These are phyloP conservation scores for Netelia inedita DNA, from an alignment of 2,888 invertebrate species.

Conservation along the genomic window DNA sequence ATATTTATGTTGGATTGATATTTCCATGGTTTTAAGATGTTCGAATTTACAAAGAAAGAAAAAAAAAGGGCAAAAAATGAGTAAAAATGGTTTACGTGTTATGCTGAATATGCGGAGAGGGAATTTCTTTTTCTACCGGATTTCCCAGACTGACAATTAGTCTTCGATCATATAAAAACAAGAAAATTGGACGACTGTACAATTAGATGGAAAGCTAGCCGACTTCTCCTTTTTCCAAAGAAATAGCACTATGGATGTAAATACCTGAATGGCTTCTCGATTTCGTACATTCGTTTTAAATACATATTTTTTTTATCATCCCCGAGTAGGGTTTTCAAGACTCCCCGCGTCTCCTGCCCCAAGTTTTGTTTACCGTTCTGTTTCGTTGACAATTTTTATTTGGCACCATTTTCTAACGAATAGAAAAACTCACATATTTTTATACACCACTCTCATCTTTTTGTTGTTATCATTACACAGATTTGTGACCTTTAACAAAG, in stretches of 20 bases:
- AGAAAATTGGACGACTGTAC: background rate
- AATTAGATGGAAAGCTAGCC: background rate
- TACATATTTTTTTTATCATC: background rate
- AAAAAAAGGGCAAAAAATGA: background rate
- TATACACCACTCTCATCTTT: background rate
- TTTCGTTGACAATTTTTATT: background rate
- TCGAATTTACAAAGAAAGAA: background rate
- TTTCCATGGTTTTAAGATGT: background rate
- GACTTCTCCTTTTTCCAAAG: conserved; percentile 19
- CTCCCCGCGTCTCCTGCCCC: too few species aligned
- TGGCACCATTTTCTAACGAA: background rate
- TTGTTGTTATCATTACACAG: background rate
- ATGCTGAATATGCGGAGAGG: background rate
- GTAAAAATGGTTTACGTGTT: background rate
- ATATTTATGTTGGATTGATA: background rate
- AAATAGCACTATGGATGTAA: conserved; percentile 34
- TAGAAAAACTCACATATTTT: background rate
- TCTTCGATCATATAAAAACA: background rate
- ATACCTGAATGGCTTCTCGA: conserved; percentile 4
- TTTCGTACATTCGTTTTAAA: background rate
- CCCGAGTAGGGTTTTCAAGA: background rate
- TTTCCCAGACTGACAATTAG: background rate
- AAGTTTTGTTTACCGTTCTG: too few species aligned
- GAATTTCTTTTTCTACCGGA: background rate
- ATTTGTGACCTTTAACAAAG: background rate